Evolutionary conservation across 2,888 invertebrate genomes (phyloP).

Genomic region (Drosophila mercatorum): DNA sequence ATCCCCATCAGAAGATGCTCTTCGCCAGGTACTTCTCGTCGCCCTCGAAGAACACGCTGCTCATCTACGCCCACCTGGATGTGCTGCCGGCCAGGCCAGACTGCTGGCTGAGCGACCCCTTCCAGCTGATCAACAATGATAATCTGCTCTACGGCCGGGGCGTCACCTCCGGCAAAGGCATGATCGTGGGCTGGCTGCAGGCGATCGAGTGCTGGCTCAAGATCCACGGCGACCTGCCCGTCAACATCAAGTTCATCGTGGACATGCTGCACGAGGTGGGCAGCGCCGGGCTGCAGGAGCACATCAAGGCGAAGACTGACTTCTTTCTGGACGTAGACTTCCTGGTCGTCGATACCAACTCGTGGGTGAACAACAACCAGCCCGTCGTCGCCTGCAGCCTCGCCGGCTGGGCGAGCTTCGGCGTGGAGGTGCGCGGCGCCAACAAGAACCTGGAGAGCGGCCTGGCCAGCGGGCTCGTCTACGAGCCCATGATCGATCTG

Average conservation of each 20-base stretch:
- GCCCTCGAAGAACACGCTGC: slow-evolving; percentile 45
- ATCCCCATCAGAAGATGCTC: slow-evolving; percentile 28
- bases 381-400: slow-evolving; percentile 52
- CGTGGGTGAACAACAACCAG: slow-evolving; percentile 32
- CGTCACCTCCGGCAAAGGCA: slow-evolving; percentile 57
- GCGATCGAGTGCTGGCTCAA: slow-evolving; percentile 52
- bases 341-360: slow-evolving; percentile 44
- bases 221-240: slow-evolving; percentile 39
- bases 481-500: slow-evolving; percentile 57
- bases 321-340: slow-evolving; percentile 54
- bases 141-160: slow-evolving; percentile 49
- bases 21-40: slow-evolving; percentile 61
- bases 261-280: slow-evolving; percentile 56
- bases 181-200: slow-evolving; percentile 52
- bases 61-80: slow-evolving; percentile 55
- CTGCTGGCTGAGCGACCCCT: slow-evolving; percentile 52
- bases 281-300: slow-evolving; percentile 39
- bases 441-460: slow-evolving; percentile 50
- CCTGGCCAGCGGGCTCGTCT: slow-evolving; percentile 49
- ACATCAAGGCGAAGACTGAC: neutral
- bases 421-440: slow-evolving; percentile 36
- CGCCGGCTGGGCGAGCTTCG: slow-evolving; percentile 52
- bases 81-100: slow-evolving; percentile 37
- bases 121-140: slow-evolving; percentile 18
- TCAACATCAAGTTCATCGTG: slow-evolving; percentile 54